These are phyloP conservation scores for Hirtodrosophila trivittata DNA, from an alignment of 2,888 invertebrate species.

Conservation along the genomic window DNA sequence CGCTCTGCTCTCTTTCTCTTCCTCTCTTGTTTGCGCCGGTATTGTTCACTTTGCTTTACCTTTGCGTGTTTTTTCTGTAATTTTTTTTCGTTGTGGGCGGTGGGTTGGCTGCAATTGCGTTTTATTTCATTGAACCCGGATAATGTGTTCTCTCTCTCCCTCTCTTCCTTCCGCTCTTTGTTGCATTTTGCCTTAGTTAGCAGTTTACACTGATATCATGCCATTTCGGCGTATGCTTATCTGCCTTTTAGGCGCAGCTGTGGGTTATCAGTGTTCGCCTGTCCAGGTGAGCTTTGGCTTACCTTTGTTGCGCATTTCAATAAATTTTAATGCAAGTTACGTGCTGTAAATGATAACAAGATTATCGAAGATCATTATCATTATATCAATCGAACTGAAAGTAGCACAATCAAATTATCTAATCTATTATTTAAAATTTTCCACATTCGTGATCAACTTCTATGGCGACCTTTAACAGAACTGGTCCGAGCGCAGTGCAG, in stretches of 20 bases:
- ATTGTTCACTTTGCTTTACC: slow-evolving; percentile 10
- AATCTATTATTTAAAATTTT: slow-evolving; percentile 22
- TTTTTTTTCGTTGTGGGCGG: neutral
- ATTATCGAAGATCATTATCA: too few species aligned
- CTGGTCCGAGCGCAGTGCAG: slow-evolving; percentile 55
- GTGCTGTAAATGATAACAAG: too few species aligned
- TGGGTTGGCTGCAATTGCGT: slow-evolving; percentile 51
- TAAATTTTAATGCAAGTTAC: neutral
- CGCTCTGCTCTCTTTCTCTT: neutral
- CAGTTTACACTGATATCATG: slow-evolving; percentile 17
- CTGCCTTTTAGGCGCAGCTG: slow-evolving; percentile 14
- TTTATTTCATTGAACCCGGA: slow-evolving; percentile 65
- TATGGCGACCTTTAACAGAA: slow-evolving; percentile 55
- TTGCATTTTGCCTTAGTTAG: slow-evolving; percentile 31
- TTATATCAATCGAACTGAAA: neutral
- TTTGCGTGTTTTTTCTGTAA: neutral
- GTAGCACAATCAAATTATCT: slow-evolving; percentile 20
- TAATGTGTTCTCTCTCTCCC: slow-evolving; percentile 12
- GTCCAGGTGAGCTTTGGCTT: slow-evolving; percentile 35
- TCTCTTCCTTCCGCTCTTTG: slow-evolving; percentile 4
- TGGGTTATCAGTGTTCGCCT: slow-evolving; percentile 30
- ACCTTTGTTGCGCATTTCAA: slow-evolving; percentile 1
- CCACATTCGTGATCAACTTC: slow-evolving; percentile 6
- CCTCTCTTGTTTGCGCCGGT: slow-evolving; percentile 13
- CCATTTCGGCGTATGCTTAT: slow-evolving; percentile 24